phyloP scores from a whole-genome alignment of 2,888 invertebrate species.

The Rotaria magnacalcarata region DNA sequence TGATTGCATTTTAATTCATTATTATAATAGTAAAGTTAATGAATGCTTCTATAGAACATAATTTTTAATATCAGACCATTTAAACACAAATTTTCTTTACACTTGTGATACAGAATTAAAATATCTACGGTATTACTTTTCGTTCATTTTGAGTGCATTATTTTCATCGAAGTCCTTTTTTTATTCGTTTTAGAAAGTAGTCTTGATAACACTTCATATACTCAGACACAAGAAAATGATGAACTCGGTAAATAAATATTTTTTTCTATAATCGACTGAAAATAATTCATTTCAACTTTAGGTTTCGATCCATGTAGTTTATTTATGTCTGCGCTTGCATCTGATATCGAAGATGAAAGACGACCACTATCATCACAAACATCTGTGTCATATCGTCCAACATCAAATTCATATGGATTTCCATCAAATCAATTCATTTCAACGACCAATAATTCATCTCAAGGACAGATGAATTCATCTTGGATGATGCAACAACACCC shows the following conservation, averaged over 20 bases:
- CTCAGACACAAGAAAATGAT: slow-evolving; percentile 22
- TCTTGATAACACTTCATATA: background rate
- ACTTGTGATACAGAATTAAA: too few relatives aligned
- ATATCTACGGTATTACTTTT: too few relatives aligned
- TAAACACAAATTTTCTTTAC: too few relatives aligned
- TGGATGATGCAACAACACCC: background rate
- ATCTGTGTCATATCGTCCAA: background rate
- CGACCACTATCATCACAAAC: slow-evolving; percentile 10
- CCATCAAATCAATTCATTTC: background rate
- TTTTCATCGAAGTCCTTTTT: background rate
- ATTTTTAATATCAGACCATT: too few relatives aligned
- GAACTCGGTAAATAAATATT: background rate
- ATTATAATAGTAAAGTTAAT: too few relatives aligned
- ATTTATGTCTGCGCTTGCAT: slow-evolving; percentile 35
- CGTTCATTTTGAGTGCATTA: too few relatives aligned
- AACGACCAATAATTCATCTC: background rate
- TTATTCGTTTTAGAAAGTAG: background rate
- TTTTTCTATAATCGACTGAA: background rate
- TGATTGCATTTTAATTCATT: too few relatives aligned
- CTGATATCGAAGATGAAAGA: slow-evolving; percentile 33
- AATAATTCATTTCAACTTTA: background rate
- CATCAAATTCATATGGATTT: background rate
- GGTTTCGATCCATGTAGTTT: slow-evolving; percentile 26
- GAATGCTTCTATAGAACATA: too few relatives aligned
- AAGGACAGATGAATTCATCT: background rate